phyloP scores from a whole-genome alignment of 2,888 invertebrate genomes.

The Apamea monoglypha region DNA sequence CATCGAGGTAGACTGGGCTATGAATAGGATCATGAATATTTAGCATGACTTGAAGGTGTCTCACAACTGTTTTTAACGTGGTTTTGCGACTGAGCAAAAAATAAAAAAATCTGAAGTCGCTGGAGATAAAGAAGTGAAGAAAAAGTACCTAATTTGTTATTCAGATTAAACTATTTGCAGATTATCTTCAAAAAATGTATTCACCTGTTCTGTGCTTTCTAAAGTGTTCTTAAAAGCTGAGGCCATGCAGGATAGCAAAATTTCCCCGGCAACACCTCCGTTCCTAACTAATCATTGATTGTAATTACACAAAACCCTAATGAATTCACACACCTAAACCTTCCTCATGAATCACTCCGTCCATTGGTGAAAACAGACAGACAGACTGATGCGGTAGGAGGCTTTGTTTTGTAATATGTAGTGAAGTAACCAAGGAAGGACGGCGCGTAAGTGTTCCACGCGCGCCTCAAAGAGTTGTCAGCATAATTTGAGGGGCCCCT shows the following conservation, averaged over 20 bases:
- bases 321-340: background rate
- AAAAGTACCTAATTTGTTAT: background rate
- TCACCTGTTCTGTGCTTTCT: background rate
- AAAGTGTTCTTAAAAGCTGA: background rate
- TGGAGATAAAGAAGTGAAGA: background rate
- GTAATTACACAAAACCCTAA: background rate
- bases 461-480: too few relatives aligned
- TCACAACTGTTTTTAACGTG: background rate
- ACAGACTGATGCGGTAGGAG: background rate
- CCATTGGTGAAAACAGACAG: background rate
- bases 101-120: background rate
- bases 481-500: too few relatives aligned
- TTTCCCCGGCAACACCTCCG: background rate
- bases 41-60: slow-evolving; percentile 31
- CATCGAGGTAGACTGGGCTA: slow-evolving; percentile 34
- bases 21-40: slow-evolving; percentile 48
- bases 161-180: background rate
- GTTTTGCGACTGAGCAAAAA: background rate
- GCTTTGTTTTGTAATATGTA: background rate
- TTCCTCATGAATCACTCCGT: background rate
- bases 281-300: background rate
- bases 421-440: background rate
- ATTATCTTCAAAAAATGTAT: background rate
- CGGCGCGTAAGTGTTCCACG: too few relatives aligned
- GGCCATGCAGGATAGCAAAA: background rate